Evolutionary conservation across 2,797 vertebrate genomes (phyloP), one percentile per base, ranked within the genome.

Genomic region (Scolopax bukidnonensis): DNA sequence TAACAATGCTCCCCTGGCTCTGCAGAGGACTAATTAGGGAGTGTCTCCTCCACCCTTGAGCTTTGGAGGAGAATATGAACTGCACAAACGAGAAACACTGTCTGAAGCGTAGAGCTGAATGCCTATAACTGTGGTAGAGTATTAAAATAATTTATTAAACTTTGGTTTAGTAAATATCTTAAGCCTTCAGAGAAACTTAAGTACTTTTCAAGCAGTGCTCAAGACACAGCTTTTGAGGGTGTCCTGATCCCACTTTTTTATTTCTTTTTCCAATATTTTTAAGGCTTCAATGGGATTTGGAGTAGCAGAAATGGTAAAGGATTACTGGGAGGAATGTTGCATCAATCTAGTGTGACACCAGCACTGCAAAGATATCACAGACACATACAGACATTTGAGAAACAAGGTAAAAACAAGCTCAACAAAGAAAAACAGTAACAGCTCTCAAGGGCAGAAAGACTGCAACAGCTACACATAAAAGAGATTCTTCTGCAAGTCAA

Each of bases 351-450:
- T 10, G 4, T 12, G 25, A 12, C 45, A 36, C 32, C 51, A 90
- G 70, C 20, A 20, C 51, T 59, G 48, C 1, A 5, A 67, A 57
- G 18, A 33, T 16, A 59, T 30, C 63, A 36, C 0, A 1, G 41
- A 17, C 61, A 47, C 48, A 43, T 30, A 30, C 11, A 3, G 4
- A 24, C 41, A 65, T 3, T 21, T 33, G 79, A 67, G 71, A 82
- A 88, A 70, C 13, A 28, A 50, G 43, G 24, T 10, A 5, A 70
- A 88, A 87, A 47, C 57, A 60, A 64, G 25, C 33, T 36, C 65
- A 43, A 48, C 17, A 90, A 43, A 75, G 18, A 40, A 33, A 5
- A 5, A 0, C 53, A 59, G 17, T 8, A 67, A n/a, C 7, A 33
- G 61, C 40, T 91, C 48, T 57, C 12, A 67, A 36, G 56, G 21